Evolutionary conservation across 2,888 invertebrate genomes (phyloP).

Genomic region (Drosophila algonquin): DNA sequence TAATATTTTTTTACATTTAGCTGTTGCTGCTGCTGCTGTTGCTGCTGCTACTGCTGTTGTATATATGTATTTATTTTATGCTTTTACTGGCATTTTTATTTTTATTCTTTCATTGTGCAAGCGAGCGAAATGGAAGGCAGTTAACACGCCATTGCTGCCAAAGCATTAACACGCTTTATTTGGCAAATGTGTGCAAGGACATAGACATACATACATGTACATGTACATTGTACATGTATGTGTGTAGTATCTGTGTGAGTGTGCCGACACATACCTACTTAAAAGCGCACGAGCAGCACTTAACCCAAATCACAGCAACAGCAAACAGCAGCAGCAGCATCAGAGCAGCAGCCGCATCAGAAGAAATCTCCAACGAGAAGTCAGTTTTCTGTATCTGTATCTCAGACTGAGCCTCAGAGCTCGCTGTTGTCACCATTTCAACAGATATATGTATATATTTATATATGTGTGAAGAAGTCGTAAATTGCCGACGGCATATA

Average conservation of each 20-base stretch:
- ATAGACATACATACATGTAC: conserved; percentile 39
- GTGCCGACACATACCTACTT: conserved; percentile 62
- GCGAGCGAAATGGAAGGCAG: conserved; percentile 76
- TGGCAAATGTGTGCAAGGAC: conserved; percentile 75
- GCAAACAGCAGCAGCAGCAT: conserved; percentile 33
- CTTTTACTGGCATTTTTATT: conserved; percentile 40
- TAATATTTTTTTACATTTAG: conserved; percentile 46
- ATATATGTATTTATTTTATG: conserved; percentile 55
- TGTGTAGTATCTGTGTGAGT: conserved; percentile 16
- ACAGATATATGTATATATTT: conserved; percentile 15
- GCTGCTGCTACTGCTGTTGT: conserved; percentile 25
- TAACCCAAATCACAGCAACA: conserved; percentile 74
- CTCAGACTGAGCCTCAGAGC: conserved; percentile 25
- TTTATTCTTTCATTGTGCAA: conserved; percentile 57
- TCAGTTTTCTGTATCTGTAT: conserved; percentile 31
- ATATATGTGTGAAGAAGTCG: conserved; percentile 46
- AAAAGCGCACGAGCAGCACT: conserved; percentile 76
- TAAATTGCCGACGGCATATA: conserved; percentile 75
- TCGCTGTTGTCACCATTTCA: conserved; percentile 62
- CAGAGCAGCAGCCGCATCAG: conserved; percentile 5
- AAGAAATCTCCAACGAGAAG: conserved; percentile 51
- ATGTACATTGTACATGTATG: not conserved
- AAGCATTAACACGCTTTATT: conserved; percentile 80
- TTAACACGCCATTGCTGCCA: conserved; percentile 77
- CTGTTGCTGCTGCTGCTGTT: conserved; percentile 15